Percentiles rank a stretch among this genome's conserved stretches.
These are phyloP conservation scores for Eurystomus gularis DNA, from an alignment of 2,113 vertebrate species.

Conservation along the genomic window DNA sequence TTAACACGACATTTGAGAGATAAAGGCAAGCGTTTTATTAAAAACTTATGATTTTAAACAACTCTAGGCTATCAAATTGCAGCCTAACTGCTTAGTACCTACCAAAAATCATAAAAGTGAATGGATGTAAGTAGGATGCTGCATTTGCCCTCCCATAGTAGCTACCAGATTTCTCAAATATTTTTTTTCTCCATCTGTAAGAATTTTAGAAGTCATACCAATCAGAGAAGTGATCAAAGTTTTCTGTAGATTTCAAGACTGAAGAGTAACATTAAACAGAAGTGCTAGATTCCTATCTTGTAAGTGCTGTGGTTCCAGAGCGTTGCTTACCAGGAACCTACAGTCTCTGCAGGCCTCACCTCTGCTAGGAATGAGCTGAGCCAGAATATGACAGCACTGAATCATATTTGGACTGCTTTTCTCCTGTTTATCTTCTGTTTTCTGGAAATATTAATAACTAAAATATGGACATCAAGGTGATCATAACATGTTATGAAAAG, in stretches of 20 bases:
- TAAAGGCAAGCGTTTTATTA: neutral
- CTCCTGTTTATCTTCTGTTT: neutral
- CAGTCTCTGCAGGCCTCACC: neutral
- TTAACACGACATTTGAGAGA: neutral
- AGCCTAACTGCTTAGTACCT: neutral
- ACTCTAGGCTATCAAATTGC: neutral
- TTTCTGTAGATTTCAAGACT: neutral
- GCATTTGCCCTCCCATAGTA: neutral
- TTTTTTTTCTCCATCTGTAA: neutral
- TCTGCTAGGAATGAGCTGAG: neutral
- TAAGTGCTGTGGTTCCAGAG: too few relatives aligned
- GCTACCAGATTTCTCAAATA: neutral
- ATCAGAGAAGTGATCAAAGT: neutral
- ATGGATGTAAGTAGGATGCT: neutral
- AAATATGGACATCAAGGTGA: neutral
- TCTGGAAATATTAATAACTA: neutral
- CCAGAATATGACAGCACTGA: neutral
- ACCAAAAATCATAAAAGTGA: neutral
- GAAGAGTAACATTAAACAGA: neutral
- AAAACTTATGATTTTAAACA: neutral
- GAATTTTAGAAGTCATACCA: neutral
- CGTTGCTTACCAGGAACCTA: neutral
- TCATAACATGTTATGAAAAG: neutral
- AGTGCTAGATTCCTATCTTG: neutral
- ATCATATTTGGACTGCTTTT: neutral